Base-by-base conservation (phyloP, 2,113 vertebrate species). In the Pogona vitticeps region DNA sequence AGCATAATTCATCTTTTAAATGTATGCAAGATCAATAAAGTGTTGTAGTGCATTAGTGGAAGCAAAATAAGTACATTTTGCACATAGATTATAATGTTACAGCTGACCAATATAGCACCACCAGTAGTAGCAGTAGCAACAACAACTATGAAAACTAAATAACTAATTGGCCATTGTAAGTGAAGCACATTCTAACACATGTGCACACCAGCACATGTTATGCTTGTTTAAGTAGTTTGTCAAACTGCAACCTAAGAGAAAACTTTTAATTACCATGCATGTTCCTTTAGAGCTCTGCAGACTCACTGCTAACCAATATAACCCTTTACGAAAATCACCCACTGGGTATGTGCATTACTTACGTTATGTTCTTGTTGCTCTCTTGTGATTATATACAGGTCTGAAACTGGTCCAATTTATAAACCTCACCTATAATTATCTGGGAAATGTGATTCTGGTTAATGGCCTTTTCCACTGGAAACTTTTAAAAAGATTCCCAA, bases 201-300 rank as follows among this genome's bases (percentile, higher is more conserved):
- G 46, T 52, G 46, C 46, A 52, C 46, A 52, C 26, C 17, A 3
- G 42, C 56, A 9, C 26, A 78, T 2, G 2, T 31, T 28, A 15
- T 40, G 42, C 6, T 88, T 91, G 76, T 7, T 17, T 72, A 14
- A 79, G 72, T 75, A 75, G 76, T 84, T 15, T 86, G 52, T 1
- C 73, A 13, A 80, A 26, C 80, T 85, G 2, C 0, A 33, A 38
- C 1, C 17, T 84, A 63, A 63, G 1, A 80, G 23, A 68, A 75
- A 76, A 88, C 1, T 71, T 91, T 18, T 83, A 71, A 86, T 36
- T n/a, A 82, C 20, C 84, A 89, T 91, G 87, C 61, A 67, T 8
- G 18, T 9, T 73, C 81, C 46, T 68, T 31, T 46, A 76, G 3
- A n/a, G 0, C 3, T 88, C 42, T 36, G 82, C 85, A 90, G 80